Percentiles rank a stretch among this genome's conserved stretches.
Conservation (phyloP, 2,888 invertebrate species). For the Hypomecis punctinalis region DNA sequence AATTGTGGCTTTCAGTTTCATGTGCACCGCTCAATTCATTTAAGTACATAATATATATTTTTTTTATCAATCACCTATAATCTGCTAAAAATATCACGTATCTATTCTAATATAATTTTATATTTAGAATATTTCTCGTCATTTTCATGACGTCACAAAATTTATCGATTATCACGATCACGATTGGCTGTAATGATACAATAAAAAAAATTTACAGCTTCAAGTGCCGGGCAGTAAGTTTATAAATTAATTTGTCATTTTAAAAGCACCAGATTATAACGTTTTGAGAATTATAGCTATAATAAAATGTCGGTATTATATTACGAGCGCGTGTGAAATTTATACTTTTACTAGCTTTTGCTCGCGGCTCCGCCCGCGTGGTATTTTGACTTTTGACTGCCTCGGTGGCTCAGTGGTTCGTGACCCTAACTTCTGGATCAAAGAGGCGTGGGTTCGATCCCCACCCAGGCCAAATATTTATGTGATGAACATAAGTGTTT, state of each 20-base stretch:
- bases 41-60: no score
- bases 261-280: slow-evolving; percentile 13
- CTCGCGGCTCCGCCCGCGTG: no score
- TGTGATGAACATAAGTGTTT: no score
- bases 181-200: slow-evolving; percentile 26
- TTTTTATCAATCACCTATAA: no score
- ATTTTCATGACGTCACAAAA: neutral
- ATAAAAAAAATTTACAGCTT: slow-evolving; percentile 38
- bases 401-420: no score
- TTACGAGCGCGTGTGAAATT: neutral
- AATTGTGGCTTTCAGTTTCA: no score
- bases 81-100: neutral
- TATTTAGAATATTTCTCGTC: neutral
- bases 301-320: slow-evolving; percentile 6
- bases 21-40: no score
- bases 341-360: neutral
- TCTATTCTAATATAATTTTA: neutral
- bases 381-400: no score
- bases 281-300: neutral
- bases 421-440: no score
- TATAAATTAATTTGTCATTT: slow-evolving; percentile 24
- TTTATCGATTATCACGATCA: slow-evolving; percentile 3
- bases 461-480: no score
- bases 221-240: slow-evolving; percentile 4
- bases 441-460: no score